A percentile compares a stretch with the other conserved stretches of the same genome.
These are phyloP conservation scores for Ciconia maguari DNA, from an alignment of 2,113 vertebrate genomes.

Conservation along the genomic window DNA sequence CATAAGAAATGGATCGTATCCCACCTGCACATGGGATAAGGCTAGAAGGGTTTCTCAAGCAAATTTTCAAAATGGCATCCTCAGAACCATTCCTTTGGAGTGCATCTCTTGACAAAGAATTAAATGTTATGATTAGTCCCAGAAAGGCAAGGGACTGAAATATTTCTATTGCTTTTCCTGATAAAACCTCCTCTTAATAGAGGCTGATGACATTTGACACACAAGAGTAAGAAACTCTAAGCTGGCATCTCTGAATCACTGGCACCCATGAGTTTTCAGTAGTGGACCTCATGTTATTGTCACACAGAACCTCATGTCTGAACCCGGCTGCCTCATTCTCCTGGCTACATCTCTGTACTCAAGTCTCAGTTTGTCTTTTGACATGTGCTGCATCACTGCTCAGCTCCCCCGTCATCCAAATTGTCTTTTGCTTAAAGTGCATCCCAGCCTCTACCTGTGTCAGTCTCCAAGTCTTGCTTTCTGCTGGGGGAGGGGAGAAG, in stretches of 20 bases:
- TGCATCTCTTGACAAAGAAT: not conserved
- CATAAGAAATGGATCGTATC: not conserved
- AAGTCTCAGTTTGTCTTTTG: not conserved
- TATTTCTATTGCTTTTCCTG: not conserved
- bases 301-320: not conserved
- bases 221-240: not conserved
- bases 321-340: not conserved
- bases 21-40: not conserved
- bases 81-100: not conserved
- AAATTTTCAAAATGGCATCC: not conserved
- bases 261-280: not conserved
- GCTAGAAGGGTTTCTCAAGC: not conserved
- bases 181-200: not conserved
- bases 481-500: not conserved
- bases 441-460: not conserved
- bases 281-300: not conserved
- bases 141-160: not conserved
- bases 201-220: not conserved
- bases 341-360: not conserved
- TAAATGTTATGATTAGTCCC: not conserved
- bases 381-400: not conserved
- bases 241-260: not conserved
- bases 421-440: not conserved
- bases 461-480: not conserved
- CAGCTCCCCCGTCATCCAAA: not conserved